phyloP scores from a whole-genome alignment of 1,140 invertebrate species.

The Drosophila ironensis region DNA sequence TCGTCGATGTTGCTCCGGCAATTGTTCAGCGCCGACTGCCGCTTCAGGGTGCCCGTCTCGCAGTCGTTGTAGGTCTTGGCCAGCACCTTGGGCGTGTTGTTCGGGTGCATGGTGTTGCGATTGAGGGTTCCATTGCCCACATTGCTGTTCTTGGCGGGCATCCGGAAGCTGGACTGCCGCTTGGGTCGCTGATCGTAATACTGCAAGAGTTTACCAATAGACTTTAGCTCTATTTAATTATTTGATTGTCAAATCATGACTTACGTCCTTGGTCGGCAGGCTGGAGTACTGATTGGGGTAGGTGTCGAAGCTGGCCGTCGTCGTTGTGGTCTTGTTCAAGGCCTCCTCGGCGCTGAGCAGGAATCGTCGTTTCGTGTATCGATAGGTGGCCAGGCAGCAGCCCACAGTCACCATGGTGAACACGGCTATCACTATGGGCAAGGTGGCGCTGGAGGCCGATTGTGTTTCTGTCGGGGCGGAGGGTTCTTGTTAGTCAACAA shows the following conservation, averaged over 20 bases:
- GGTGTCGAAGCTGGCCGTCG: conserved; percentile 88
- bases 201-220: too few relatives aligned
- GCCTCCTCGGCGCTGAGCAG: conserved; percentile 43
- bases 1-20: conserved; percentile 76
- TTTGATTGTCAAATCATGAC: conserved; percentile 15
- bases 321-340: conserved; percentile 72
- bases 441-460: conserved; percentile 48
- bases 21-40: conserved; percentile 87
- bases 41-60: conserved; percentile 89
- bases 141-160: conserved; percentile 83
- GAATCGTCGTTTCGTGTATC: conserved; percentile 43
- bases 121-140: conserved; percentile 84
- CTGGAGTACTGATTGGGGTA: conserved; percentile 92
- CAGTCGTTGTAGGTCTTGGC: conserved; percentile 85
- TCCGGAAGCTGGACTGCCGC: conserved; percentile 84
- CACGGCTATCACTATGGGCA: conserved; percentile 48
- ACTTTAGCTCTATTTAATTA: too few relatives aligned
- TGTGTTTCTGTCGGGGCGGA: conserved; percentile 37
- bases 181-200: conserved; percentile 83
- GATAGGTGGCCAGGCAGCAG: conserved; percentile 68
- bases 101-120: conserved; percentile 84
- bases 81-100: conserved; percentile 87
- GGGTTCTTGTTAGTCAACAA: too few relatives aligned
- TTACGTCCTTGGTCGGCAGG: conserved; percentile 89
- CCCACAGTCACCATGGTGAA: conserved; percentile 40